Evolutionary conservation across 2,888 invertebrate genomes (phyloP).

Genomic region (Nebria brevicollis): DNA sequence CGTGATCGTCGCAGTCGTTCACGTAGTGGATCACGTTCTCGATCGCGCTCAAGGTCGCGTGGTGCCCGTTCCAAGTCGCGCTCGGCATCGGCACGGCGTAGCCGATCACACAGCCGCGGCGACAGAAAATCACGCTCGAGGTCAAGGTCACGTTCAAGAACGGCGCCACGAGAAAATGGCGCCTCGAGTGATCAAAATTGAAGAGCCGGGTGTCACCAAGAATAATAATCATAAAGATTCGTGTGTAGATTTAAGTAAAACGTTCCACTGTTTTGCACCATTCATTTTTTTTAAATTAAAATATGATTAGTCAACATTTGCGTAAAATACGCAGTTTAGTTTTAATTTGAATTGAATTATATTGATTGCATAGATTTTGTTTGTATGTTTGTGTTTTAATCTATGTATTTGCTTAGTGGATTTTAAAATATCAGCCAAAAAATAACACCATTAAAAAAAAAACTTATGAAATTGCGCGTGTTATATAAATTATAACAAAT

Average conservation of each 20-base stretch:
- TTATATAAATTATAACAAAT: not conserved
- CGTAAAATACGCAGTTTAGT: not conserved
- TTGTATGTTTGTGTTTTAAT: not conserved
- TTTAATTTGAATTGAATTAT: too few relatives aligned
- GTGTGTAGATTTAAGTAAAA: slow-evolving; percentile 23
- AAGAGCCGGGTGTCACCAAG: not conserved
- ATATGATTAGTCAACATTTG: not conserved
- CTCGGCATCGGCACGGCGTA: slow-evolving; percentile 54
- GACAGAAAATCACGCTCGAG: slow-evolving; percentile 57
- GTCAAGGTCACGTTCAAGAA: slow-evolving; percentile 60
- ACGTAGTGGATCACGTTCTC: slow-evolving; percentile 60
- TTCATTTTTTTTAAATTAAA: not conserved
- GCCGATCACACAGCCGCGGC: slow-evolving; percentile 56
- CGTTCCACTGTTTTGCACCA: slow-evolving; percentile 11
- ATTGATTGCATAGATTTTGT: not conserved
- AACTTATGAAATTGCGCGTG: not conserved
- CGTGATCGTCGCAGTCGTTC: slow-evolving; percentile 61
- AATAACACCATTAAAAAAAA: not conserved
- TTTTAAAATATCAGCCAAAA: not conserved
- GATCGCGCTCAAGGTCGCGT: slow-evolving; percentile 58
- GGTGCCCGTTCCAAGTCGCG: slow-evolving; percentile 58
- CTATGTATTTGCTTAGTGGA: not conserved
- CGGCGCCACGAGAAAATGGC: slow-evolving; percentile 61
- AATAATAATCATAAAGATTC: slow-evolving; percentile 6
- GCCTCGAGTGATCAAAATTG: slow-evolving; percentile 56